Base-by-base conservation (phyloP, 2,113 vertebrate genomes). In the Grammomys dolichurus region DNA sequence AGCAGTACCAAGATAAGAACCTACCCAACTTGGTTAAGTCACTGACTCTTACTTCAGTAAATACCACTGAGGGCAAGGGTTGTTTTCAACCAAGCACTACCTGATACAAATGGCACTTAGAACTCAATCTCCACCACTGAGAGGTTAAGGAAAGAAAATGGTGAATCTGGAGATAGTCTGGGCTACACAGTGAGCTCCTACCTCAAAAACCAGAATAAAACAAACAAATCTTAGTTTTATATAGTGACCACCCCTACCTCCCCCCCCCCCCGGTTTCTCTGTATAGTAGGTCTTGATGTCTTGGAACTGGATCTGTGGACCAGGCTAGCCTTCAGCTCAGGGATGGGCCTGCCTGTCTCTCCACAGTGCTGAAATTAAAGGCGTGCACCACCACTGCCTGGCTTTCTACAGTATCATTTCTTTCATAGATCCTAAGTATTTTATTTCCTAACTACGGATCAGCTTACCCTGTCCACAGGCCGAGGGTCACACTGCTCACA, bases 401-500 rank as follows among this genome's bases (percentile, higher is more conserved):
- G 82, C 26, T 46, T 65, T 65, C 46, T 54, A 51, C 8, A 70
- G 46, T 70, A 43, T 26, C 1, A 46, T 17, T 67, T 54, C 54
- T 91, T 91, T 46, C 78, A 84, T 0, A 87, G 77, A 87, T 63
- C 88, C 69, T 65, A 89, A 67, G 4, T 48, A 51, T 56, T 78
- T 89, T 81, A 65, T 76, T 16, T 69, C 43, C 46, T n/a, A 48
- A 8, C 60, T 77, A 33, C 1, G 85, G 22, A 48, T 26, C 33
- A 60, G 85, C 98, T 97, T 99, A 99, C 99, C 98, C 98, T 98
- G 94, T 99, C 99, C 43, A 99, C 98, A 2, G 99, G 98, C 48
- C 99, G 98, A 24, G 99, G 99, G 26, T 99, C 99, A 96, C 99
- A 99, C 97, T 99, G 99, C 98, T 99, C 99, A 98, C 99, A 99